Evolutionary conservation across 2,113 vertebrate genomes (phyloP).

Genomic region (Symphodus melops): DNA sequence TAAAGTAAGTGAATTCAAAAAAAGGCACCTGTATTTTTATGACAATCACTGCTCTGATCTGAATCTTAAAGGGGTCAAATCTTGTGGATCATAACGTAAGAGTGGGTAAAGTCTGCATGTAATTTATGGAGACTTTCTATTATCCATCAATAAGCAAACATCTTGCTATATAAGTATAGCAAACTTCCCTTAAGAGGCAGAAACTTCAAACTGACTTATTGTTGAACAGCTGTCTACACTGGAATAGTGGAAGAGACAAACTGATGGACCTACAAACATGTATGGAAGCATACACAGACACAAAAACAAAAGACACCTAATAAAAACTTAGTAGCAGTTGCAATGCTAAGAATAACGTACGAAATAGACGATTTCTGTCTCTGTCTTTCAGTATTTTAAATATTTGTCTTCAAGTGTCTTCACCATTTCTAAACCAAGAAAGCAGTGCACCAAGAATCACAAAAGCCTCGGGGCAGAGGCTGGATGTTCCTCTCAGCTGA

Average conservation of each 20-base stretch:
- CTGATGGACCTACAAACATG: no score
- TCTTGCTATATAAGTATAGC: not conserved
- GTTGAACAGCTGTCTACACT: not conserved
- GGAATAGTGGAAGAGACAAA: no score
- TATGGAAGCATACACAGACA: no score
- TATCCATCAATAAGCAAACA: not conserved
- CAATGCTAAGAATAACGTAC: no score
- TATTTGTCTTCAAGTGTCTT: constrained; percentile 29
- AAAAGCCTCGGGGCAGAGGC: constrained; percentile 67
- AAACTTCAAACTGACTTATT: not conserved
- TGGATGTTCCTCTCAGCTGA: constrained; percentile 76
- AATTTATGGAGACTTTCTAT: not conserved
- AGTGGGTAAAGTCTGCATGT: not conserved
- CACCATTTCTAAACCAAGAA: constrained; percentile 50
- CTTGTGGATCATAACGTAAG: not conserved
- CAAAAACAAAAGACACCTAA: no score
- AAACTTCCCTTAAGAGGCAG: not conserved
- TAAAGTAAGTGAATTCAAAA: constrained; percentile 7
- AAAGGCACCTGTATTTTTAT: not conserved
- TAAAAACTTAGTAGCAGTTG: no score
- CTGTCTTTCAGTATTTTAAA: no score
- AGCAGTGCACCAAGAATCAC: constrained; percentile 52
- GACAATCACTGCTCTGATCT: not conserved
- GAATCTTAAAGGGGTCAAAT: not conserved
- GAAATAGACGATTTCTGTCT: no score